Conservation (phyloP, 2,113 vertebrate species). For the Micronycteris hirsuta region DNA sequence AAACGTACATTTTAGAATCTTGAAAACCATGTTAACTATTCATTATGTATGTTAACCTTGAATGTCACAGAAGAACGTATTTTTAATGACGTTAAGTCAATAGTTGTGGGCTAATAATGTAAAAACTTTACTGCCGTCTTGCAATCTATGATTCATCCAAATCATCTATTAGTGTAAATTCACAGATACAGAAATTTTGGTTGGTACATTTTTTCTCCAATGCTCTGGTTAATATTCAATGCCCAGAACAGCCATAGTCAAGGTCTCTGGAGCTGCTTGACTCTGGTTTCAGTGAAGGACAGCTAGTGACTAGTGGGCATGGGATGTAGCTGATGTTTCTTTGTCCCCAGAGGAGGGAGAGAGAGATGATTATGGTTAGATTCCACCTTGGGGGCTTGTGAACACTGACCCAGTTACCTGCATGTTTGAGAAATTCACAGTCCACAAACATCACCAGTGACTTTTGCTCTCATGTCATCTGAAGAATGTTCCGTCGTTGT, state of each 20-base stretch:
- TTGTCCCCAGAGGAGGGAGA: not conserved
- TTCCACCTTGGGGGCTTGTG: not conserved
- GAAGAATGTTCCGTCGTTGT: not conserved
- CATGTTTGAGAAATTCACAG: not conserved
- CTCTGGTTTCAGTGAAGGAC: not conserved
- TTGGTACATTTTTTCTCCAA: not conserved
- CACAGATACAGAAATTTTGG: not conserved
- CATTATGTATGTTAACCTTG: not conserved
- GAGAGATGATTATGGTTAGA: not conserved
- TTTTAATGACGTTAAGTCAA: slow-evolving; percentile 27
- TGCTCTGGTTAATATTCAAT: not conserved
- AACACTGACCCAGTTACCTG: not conserved
- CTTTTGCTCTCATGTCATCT: not conserved
- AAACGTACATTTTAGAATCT: slow-evolving; percentile 2
- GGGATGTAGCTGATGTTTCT: not conserved
- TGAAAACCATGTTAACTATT: slow-evolving; percentile 18
- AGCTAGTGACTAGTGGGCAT: not conserved
- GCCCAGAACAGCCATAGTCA: not conserved
- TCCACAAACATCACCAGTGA: not conserved
- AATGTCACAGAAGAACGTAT: not conserved
- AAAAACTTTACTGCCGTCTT: not conserved
- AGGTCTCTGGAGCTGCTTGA: not conserved
- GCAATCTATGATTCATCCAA: not conserved
- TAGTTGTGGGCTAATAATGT: not conserved
- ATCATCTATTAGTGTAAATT: not conserved